A percentile compares a stretch with the other conserved stretches of the same genome.
phyloP scores from a whole-genome alignment of 2,888 invertebrate species.

The Neoaliturus tenellus region DNA sequence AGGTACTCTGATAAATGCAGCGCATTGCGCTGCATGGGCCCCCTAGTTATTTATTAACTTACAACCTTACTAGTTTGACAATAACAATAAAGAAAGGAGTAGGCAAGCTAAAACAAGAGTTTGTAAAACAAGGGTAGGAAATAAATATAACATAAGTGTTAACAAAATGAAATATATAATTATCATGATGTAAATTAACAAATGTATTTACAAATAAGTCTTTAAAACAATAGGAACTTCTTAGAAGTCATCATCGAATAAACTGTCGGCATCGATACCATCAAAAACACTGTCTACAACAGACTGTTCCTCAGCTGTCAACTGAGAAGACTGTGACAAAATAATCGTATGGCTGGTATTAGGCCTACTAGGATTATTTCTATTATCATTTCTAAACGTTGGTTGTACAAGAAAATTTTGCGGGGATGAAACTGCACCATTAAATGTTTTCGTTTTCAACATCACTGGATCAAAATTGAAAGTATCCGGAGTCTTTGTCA shows the following conservation, averaged over 20 bases:
- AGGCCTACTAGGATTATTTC: neutral
- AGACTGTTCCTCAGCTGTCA: constrained; percentile 47
- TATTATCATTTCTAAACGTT: neutral
- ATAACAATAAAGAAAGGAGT: too few species aligned
- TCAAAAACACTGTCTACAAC: constrained; percentile 63
- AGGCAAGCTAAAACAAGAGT: too few species aligned
- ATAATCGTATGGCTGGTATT: neutral
- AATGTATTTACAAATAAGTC: neutral
- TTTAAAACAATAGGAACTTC: neutral
- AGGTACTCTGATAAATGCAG: too few species aligned
- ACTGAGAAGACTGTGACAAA: constrained; percentile 19
- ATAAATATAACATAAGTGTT: neutral
- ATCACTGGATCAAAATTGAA: constrained; percentile 29
- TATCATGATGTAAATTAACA: constrained; percentile 7
- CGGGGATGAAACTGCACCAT: neutral
- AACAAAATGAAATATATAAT: constrained; percentile 1
- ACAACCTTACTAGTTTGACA: too few species aligned
- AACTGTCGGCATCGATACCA: constrained; percentile 65
- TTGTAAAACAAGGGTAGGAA: neutral
- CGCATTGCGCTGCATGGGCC: too few species aligned
- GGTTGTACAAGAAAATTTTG: neutral
- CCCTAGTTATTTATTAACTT: too few species aligned
- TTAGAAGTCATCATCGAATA: constrained; percentile 63
- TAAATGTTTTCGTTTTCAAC: neutral
- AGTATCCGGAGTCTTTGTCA: neutral